phyloP scores from a whole-genome alignment of 2,113 vertebrate species.

The Procavia capensis region DNA sequence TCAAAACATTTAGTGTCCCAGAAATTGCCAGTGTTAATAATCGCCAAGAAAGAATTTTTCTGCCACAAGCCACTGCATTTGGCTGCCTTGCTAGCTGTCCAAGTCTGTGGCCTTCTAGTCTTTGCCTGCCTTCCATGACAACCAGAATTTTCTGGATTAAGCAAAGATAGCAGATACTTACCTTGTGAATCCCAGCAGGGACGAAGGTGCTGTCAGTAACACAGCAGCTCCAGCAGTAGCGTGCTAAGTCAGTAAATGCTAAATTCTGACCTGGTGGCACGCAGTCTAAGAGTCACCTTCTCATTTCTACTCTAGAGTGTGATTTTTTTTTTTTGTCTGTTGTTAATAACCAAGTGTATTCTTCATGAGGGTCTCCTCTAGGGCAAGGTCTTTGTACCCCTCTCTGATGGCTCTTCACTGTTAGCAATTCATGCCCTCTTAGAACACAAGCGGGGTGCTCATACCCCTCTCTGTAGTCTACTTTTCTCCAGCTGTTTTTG shows the following conservation, averaged over 20 bases:
- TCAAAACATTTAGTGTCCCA: neutral
- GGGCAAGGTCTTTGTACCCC: neutral
- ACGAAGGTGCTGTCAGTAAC: neutral
- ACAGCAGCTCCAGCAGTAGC: neutral
- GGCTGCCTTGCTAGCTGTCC: neutral
- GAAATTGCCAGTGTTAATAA: neutral
- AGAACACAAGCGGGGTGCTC: neutral
- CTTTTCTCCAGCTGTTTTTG: neutral
- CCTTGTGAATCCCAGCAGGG: neutral
- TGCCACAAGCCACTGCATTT: neutral
- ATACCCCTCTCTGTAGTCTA: neutral
- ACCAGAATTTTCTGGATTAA: neutral
- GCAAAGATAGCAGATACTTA: neutral
- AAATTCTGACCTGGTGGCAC: neutral
- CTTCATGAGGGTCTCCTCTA: neutral
- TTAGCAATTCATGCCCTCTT: neutral
- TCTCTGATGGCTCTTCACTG: neutral
- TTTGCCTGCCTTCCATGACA: neutral
- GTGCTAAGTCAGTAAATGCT: neutral
- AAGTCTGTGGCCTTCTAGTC: neutral
- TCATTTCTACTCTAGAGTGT: neutral
- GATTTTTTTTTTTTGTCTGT: neutral
- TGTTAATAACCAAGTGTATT: neutral
- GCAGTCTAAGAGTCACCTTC: neutral
- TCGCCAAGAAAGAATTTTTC: neutral